Conservation (phyloP, 2,113 vertebrate species). For the Beaufortia kweichowensis region DNA sequence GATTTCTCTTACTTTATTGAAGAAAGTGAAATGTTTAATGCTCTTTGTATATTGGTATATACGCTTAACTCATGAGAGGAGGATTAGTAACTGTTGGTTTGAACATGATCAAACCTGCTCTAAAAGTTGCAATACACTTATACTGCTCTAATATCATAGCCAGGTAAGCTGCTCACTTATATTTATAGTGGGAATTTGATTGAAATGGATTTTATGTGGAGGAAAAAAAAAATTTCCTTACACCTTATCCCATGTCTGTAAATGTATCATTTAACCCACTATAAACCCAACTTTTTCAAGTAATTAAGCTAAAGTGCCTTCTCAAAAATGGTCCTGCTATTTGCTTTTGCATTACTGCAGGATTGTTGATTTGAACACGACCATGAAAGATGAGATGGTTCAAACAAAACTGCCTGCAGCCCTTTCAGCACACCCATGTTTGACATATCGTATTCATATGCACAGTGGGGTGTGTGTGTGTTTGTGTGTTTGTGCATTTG, state of each 20-base stretch:
- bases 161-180: neutral
- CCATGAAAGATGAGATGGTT: neutral
- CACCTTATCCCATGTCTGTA: neutral
- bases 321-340: neutral
- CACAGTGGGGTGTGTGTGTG: neutral
- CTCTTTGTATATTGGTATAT: too few relatives aligned
- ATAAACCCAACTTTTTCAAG: neutral
- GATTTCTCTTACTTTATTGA: too few relatives aligned
- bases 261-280: neutral
- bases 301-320: neutral
- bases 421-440: constrained; percentile 13
- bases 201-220: neutral
- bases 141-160: neutral
- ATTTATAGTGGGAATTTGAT: neutral
- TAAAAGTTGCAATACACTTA: neutral
- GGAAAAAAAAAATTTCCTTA: neutral
- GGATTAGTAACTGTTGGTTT: neutral
- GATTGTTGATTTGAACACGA: constrained; percentile 10
- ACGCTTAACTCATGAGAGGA: neutral
- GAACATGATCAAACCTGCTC: neutral
- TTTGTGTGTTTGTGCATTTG: neutral
- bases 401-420: neutral
- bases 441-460: neutral
- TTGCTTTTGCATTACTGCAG: neutral
- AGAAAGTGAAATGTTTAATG: too few relatives aligned